Evolutionary conservation across 1,140 invertebrate species (phyloP).

Genomic region (Acromyrmex heyeri): DNA sequence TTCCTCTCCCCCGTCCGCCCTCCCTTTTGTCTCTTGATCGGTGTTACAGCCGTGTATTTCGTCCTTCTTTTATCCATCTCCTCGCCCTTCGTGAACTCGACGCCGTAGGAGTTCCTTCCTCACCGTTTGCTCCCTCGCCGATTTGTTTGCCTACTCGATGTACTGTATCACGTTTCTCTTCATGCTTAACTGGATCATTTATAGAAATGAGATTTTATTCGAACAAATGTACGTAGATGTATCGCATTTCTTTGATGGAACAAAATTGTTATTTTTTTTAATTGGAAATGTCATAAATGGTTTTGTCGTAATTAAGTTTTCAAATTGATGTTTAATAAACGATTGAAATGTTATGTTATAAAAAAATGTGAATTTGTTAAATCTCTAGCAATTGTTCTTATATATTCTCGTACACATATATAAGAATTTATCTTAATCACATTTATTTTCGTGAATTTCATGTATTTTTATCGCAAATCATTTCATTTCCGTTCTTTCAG

Average conservation of each 20-base stretch:
- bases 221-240: neutral
- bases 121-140: conserved; percentile 25
- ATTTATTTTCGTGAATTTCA: neutral
- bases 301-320: neutral
- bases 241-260: neutral
- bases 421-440: neutral
- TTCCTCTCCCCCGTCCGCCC: conserved; percentile 22
- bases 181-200: conserved; percentile 19
- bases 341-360: neutral
- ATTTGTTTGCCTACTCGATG: conserved; percentile 58
- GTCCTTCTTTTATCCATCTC: conserved; percentile 55
- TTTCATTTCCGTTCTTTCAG: neutral
- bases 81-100: conserved; percentile 56
- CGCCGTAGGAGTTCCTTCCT: conserved; percentile 48
- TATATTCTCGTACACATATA: neutral
- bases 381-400: neutral
- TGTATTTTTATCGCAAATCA: neutral
- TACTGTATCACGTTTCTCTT: neutral
- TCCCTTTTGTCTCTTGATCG: conserved; percentile 68
- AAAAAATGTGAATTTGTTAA: neutral
- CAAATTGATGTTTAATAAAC: too few relatives aligned
- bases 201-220: conserved; percentile 6
- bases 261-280: neutral
- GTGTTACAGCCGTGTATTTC: conserved; percentile 54
- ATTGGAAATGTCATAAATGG: neutral